Percentiles rank a stretch among this genome's conserved stretches.
Evolutionary conservation across 2,113 vertebrate genomes (phyloP).

Genomic region (Redunca redunca): DNA sequence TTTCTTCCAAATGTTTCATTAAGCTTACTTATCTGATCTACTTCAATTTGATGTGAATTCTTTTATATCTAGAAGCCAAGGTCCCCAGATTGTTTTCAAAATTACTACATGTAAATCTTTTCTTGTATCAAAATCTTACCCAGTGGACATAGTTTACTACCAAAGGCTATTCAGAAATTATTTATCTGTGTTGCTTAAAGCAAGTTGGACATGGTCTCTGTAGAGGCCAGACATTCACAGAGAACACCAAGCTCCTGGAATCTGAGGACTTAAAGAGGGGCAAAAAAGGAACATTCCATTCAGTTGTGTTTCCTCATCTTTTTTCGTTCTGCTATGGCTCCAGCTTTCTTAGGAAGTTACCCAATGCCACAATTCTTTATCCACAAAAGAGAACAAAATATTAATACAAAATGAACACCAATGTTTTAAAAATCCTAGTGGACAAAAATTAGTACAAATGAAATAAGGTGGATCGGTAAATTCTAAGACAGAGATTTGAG

Average conservation of each 20-base stretch:
- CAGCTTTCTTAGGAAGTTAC: background rate
- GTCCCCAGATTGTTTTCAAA: background rate
- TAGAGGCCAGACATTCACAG: background rate
- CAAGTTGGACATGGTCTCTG: background rate
- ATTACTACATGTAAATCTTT: background rate
- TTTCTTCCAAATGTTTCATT: background rate
- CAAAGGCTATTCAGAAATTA: constrained; percentile 35
- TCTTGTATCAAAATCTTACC: background rate
- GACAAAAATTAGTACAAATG: constrained; percentile 5
- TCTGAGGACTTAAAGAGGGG: background rate
- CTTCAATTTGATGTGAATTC: background rate
- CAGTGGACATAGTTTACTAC: background rate
- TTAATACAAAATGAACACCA: background rate
- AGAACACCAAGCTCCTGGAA: background rate
- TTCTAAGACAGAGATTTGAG: background rate
- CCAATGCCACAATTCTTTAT: background rate
- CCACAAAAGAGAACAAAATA: background rate
- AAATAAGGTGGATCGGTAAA: background rate
- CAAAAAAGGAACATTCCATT: background rate
- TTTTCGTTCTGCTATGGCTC: background rate
- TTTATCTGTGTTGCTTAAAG: background rate
- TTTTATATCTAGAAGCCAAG: background rate
- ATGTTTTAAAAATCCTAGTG: background rate
- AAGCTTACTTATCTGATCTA: background rate
- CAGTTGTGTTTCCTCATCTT: background rate